These are phyloP conservation scores for Urechis unicinctus DNA, from an alignment of 2,888 invertebrate species.

Conservation along the genomic window DNA sequence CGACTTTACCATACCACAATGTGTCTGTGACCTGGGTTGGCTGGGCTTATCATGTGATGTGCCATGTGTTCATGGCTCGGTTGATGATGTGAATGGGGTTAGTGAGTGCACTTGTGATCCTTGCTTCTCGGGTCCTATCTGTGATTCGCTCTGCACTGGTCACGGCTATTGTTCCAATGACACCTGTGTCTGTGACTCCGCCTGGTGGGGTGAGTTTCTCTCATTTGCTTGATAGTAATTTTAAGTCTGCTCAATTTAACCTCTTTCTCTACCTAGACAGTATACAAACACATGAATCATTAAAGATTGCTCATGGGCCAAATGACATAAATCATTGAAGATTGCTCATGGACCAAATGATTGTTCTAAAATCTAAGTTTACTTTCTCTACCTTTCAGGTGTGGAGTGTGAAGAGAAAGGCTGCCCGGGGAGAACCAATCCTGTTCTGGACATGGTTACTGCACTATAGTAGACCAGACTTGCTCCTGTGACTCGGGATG, in stretches of 20 bases:
- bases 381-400: too few relatives aligned
- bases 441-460: slow-evolving; percentile 28
- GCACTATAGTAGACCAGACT: slow-evolving; percentile 24
- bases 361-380: too few relatives aligned
- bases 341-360: too few relatives aligned
- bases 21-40: slow-evolving; percentile 20
- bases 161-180: slow-evolving; percentile 23
- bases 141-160: slow-evolving; percentile 18
- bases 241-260: too few relatives aligned
- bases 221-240: too few relatives aligned
- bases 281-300: too few relatives aligned
- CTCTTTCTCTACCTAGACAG: too few relatives aligned
- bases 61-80: slow-evolving; percentile 22
- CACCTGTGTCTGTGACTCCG: slow-evolving; percentile 26
- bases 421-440: too few relatives aligned
- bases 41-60: slow-evolving; percentile 28
- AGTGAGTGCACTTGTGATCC: slow-evolving; percentile 23
- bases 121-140: slow-evolving; percentile 24
- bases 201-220: slow-evolving; percentile 30
- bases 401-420: slow-evolving; percentile 23
- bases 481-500: slow-evolving; percentile 27
- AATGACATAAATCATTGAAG: too few relatives aligned
- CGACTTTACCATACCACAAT: too few relatives aligned
- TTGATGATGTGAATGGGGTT: slow-evolving; percentile 13
- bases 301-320: too few relatives aligned